Evolutionary conservation across 2,113 vertebrate species (phyloP), one percentile per base, ranked within the genome.

Genomic region (Elephantulus edwardii): DNA sequence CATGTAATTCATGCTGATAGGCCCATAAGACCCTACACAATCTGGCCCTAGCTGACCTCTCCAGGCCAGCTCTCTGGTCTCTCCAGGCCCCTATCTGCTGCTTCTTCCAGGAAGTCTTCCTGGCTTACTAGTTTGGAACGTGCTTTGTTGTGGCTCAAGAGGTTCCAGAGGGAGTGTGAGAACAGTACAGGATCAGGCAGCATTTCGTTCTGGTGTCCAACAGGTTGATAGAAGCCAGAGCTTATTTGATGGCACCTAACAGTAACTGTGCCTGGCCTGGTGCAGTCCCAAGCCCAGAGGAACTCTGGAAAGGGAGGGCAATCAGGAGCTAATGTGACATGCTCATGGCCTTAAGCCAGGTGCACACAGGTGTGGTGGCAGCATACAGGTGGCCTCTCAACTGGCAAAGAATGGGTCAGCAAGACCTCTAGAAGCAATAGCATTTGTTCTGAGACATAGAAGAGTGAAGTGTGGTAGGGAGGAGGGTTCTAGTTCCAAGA

Each of bases 291-390:
- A 1, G 71, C 46, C 14, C 3, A 24, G 11, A 58, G 76, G 81
- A 26, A 4, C n/a, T 24, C 17, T 14, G 35, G n/a, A 35, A 26
- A 58, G 74, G 44, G 33, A 70, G 33, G 76, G 33, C 28, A 75
- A 54, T 19, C 3, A 13, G 76, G 56, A 72, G 11, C 2, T 1
- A 0, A 13, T 0, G 0, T 62, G 22, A 30, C 8, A n/a, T 20
- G 33, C 54, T 44, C 6, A 6, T 1, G 4, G 74, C 56, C 48
- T 20, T 1, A 7, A 40, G 24, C 58, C 54, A 38, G 35, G 16
- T 0, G 2, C 33, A 2, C 64, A 38, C 26, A 19, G 28, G 64
- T 38, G 28, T 52, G 66, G 35, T 2, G 9, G 28, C 72, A 6
- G 42, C 56, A 38, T 13, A 22, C 44, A n/a, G 48, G 58, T 14